These are phyloP conservation scores for Blastobasis adustella DNA, from an alignment of 2,888 invertebrate genomes.

Conservation along the genomic window DNA sequence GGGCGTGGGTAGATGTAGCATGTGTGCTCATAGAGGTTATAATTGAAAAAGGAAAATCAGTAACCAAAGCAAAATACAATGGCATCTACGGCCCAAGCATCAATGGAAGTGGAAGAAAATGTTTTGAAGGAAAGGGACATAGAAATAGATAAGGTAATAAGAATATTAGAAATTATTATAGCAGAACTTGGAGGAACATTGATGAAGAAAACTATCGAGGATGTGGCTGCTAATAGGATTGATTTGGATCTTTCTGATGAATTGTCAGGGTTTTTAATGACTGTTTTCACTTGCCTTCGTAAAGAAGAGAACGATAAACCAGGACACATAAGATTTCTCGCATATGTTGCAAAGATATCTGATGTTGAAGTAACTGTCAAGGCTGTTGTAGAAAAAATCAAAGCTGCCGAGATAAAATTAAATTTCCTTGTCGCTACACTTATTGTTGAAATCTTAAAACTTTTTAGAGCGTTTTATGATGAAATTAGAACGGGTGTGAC, in stretches of 20 bases:
- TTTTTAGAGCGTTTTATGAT: too few species aligned
- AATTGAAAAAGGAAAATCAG: too few species aligned
- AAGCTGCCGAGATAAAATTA: slow-evolving; percentile 1
- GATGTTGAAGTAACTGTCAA: slow-evolving; percentile 3
- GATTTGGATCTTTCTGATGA: slow-evolving; percentile 9
- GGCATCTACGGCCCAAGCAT: too few species aligned
- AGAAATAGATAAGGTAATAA: background rate
- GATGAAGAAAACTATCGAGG: background rate
- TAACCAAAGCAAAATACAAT: too few species aligned
- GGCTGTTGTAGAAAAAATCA: slow-evolving; percentile 6
- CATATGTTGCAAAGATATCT: slow-evolving; percentile 6
- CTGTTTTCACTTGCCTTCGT: slow-evolving; percentile 9
- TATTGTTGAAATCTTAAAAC: too few species aligned
- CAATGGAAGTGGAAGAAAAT: slow-evolving; percentile 1
- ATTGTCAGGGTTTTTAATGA: slow-evolving; percentile 11
- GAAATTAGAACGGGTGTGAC: too few species aligned
- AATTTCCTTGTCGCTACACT: too few species aligned
- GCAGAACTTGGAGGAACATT: background rate
- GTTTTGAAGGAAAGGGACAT: background rate
- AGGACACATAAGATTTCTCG: slow-evolving; percentile 6
- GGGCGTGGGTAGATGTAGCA: too few species aligned
- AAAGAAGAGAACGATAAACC: slow-evolving; percentile 12
- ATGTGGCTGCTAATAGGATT: background rate
- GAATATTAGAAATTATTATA: slow-evolving; percentile 1
- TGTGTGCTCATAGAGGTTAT: too few species aligned